phyloP scores from a whole-genome alignment of 2,113 vertebrate genomes.

The Riparia riparia region DNA sequence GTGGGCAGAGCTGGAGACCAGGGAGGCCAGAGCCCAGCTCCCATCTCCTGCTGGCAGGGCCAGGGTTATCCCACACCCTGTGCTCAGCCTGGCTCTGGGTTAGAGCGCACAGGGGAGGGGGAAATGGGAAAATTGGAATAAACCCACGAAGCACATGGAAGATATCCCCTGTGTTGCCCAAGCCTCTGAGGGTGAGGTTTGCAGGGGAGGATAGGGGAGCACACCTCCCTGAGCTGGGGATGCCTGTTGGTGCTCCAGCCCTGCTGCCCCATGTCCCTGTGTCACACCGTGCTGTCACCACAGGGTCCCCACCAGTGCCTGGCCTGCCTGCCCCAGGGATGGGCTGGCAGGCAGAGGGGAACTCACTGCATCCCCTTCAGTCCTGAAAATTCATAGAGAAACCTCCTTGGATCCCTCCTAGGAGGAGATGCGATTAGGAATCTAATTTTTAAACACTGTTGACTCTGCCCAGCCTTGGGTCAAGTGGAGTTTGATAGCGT shows the following conservation, averaged over 20 bases:
- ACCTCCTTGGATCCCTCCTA: background rate
- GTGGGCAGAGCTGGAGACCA: fast-evolving
- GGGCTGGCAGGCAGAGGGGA: background rate
- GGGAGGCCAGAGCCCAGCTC: fast-evolving
- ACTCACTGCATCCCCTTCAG: background rate
- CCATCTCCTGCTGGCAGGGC: background rate
- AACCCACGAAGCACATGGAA: fast-evolving
- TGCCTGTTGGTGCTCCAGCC: background rate
- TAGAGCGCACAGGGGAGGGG: fast-evolving
- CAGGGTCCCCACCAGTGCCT: background rate
- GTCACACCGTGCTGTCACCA: fast-evolving
- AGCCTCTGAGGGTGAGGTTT: fast-evolving
- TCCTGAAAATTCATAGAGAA: background rate
- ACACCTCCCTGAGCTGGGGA: background rate
- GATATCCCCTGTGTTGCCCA: background rate
- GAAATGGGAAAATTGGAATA: background rate
- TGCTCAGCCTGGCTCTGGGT: fast-evolving
- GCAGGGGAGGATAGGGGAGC: background rate
- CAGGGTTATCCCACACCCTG: fast-evolving
- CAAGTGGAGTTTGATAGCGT: fast-evolving
- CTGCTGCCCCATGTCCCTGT: background rate
- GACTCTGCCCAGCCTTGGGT: background rate
- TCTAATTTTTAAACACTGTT: background rate
- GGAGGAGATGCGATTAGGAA: background rate
- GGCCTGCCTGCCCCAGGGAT: background rate